Conservation (phyloP, 1,140 invertebrate species). For the Euborellia annulipes region DNA sequence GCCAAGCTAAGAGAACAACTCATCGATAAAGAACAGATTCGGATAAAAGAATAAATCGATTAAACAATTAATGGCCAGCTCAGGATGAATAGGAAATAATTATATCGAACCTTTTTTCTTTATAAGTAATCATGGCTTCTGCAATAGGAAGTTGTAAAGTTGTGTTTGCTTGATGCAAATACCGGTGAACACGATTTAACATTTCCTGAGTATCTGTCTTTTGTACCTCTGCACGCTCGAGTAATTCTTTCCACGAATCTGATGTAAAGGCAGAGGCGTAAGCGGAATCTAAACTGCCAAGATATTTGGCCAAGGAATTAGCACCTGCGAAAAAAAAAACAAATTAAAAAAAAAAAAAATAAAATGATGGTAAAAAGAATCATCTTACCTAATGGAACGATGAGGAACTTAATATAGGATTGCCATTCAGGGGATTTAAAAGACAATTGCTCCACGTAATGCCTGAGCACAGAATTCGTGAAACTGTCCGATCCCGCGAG, state of each 20-base stretch:
- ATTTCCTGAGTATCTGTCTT: slow-evolving; percentile 42
- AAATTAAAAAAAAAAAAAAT: slow-evolving; percentile 14
- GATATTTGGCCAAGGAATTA: slow-evolving; percentile 47
- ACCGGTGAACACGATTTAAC: slow-evolving; percentile 46
- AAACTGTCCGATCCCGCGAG: slow-evolving; percentile 77
- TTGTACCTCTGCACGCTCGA: slow-evolving; percentile 39
- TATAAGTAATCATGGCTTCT: slow-evolving; percentile 90
- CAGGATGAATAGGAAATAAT: no score
- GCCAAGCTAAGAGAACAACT: no score
- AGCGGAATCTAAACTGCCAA: slow-evolving; percentile 43
- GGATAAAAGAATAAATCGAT: no score
- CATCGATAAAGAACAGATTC: no score
- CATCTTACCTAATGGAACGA: slow-evolving; percentile 53
- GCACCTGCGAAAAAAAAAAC: slow-evolving; percentile 38
- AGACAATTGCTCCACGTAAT: slow-evolving; percentile 82
- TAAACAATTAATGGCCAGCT: no score
- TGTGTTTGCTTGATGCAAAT: slow-evolving; percentile 39
- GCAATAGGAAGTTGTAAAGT: slow-evolving; percentile 73
- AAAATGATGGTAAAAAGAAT: slow-evolving; percentile 4
- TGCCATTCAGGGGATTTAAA: slow-evolving; percentile 84
- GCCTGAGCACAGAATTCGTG: slow-evolving; percentile 62
- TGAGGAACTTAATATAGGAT: slow-evolving; percentile 70
- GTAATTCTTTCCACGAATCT: slow-evolving; percentile 50
- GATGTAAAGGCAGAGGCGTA: slow-evolving; percentile 45
- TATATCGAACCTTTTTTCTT: slow-evolving; percentile 33